Percentiles rank a stretch among this genome's conserved stretches.
phyloP scores from a whole-genome alignment of 2,888 invertebrate species.

The Temnothorax rugatulus region DNA sequence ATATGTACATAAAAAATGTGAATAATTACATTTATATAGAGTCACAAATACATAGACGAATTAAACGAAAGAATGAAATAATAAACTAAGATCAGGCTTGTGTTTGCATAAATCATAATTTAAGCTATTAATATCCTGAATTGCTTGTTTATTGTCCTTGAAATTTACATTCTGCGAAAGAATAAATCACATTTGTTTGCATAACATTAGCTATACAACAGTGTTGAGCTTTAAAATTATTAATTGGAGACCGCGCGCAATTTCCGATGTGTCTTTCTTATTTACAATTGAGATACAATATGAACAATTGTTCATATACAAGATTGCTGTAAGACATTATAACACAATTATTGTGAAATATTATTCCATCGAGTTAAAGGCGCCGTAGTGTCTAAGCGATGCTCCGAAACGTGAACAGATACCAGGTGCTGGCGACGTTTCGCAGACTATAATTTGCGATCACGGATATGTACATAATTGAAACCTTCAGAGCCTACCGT shows the following conservation, averaged over 20 bases:
- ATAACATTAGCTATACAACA: neutral
- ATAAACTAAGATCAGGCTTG: too few relatives aligned
- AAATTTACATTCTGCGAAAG: too few relatives aligned
- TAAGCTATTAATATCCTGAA: too few relatives aligned
- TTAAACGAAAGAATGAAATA: neutral
- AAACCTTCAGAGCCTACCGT: conserved; percentile 1
- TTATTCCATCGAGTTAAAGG: conserved; percentile 2
- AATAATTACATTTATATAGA: neutral
- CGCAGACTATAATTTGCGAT: conserved; percentile 42
- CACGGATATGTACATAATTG: conserved; percentile 39
- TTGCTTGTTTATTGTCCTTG: too few relatives aligned
- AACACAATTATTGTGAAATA: neutral
- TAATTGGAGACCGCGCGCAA: neutral
- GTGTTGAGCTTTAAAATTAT: neutral
- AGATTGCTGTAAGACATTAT: neutral
- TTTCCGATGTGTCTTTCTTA: neutral
- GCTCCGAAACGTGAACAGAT: conserved; percentile 48
- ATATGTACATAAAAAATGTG: neutral
- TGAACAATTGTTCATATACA: neutral
- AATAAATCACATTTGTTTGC: neutral
- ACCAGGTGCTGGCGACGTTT: conserved; percentile 40
- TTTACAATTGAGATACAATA: neutral
- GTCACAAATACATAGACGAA: neutral
- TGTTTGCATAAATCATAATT: too few relatives aligned
- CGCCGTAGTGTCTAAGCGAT: conserved; percentile 18